A percentile compares a stretch with the other conserved stretches of the same genome.
Evolutionary conservation across 2,888 invertebrate genomes (phyloP).

Genomic region (Pheosia gnoma): DNA sequence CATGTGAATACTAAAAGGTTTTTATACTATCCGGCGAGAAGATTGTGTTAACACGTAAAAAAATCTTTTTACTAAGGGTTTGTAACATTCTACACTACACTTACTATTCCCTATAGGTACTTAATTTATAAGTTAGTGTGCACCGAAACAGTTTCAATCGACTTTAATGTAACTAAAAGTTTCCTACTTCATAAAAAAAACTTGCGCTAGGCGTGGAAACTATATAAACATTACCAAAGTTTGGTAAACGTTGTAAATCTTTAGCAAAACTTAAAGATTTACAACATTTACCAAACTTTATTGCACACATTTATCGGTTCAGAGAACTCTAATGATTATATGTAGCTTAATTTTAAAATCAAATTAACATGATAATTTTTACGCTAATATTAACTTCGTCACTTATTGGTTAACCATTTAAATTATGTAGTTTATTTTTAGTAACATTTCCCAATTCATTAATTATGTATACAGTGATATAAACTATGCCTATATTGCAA

Average conservation of each 20-base stretch:
- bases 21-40: conserved; percentile 25
- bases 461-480: conserved; percentile 10
- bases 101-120: background rate
- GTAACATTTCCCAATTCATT: conserved; percentile 14
- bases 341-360: background rate
- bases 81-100: no score
- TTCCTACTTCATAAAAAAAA: conserved; percentile 35
- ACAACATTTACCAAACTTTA: conserved; percentile 47
- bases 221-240: no score
- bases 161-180: conserved; percentile 36
- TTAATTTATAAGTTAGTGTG: no score
- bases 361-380: background rate
- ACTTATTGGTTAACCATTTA: conserved; percentile 13
- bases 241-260: no score
- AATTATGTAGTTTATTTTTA: conserved; percentile 9
- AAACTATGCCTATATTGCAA: conserved; percentile 3
- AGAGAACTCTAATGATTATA: background rate
- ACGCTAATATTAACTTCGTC: background rate
- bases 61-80: no score
- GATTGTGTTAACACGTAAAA: background rate
- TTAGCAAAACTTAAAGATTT: conserved; percentile 20
- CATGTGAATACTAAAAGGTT: conserved; percentile 23
- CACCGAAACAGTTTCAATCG: conserved; percentile 19
- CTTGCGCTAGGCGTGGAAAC: conserved; percentile 47
- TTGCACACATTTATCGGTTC: background rate